Percentiles rank a stretch among this genome's conserved stretches.
phyloP scores from a whole-genome alignment of 2,888 invertebrate genomes.

The Eristalis arbustorum region DNA sequence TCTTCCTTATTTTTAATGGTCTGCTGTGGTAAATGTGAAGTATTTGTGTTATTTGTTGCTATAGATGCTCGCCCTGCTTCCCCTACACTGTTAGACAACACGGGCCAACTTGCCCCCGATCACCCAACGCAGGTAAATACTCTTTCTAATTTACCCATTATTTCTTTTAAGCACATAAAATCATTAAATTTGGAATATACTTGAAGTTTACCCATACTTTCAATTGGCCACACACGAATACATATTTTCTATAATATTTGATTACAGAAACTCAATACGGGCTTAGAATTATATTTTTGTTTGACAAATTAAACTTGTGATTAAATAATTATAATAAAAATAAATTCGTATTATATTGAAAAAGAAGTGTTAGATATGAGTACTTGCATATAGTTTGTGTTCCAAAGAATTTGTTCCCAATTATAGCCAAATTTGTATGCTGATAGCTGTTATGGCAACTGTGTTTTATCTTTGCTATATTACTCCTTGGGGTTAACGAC shows the following conservation, averaged over 20 bases:
- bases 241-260: constrained; percentile 1
- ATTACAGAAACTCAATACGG: background rate
- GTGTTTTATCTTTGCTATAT: background rate
- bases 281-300: background rate
- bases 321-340: no score
- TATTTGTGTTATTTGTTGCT: constrained; percentile 93
- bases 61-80: constrained; percentile 94
- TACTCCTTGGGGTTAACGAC: no score
- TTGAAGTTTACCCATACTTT: constrained; percentile 31
- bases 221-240: constrained; percentile 6
- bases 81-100: constrained; percentile 93
- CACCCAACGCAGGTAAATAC: constrained; percentile 87
- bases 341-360: no score
- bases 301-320: no score
- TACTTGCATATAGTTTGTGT: no score
- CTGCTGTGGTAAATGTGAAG: constrained; percentile 82
- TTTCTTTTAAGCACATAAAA: constrained; percentile 58
- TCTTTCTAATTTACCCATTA: constrained; percentile 76
- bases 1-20: constrained; percentile 78
- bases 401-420: no score
- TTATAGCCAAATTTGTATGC: no score
- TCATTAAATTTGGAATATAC: constrained; percentile 55
- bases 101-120: constrained; percentile 88
- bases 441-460: background rate
- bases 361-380: no score